These are phyloP conservation scores for Phalacrocorax pelagicus DNA, from an alignment of 2,113 vertebrate species.

Conservation along the genomic window DNA sequence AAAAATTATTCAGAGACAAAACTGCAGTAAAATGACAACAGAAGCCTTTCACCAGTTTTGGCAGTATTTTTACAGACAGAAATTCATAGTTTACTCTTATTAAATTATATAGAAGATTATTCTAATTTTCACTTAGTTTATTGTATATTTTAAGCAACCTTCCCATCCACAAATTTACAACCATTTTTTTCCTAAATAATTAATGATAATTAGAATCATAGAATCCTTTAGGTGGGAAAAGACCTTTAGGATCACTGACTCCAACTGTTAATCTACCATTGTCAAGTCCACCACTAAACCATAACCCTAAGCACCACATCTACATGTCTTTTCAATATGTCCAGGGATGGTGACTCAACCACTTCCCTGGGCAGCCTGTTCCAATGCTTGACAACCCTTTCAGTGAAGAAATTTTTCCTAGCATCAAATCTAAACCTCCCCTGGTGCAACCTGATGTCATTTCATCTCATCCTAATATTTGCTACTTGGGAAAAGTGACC, in stretches of 20 bases:
- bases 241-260: neutral
- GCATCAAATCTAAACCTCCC: too few species aligned
- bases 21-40: neutral
- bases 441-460: too few species aligned
- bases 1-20: neutral
- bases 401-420: too few species aligned
- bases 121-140: neutral
- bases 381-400: too few species aligned
- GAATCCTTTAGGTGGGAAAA: neutral
- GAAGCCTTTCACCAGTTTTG: neutral
- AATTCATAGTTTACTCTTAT: neutral
- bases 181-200: neutral
- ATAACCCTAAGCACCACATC: neutral
- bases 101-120: neutral
- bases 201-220: neutral
- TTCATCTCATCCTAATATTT: too few species aligned
- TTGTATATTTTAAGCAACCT: neutral
- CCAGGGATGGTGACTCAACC: too few species aligned
- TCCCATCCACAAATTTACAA: neutral
- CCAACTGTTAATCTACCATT: neutral
- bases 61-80: neutral
- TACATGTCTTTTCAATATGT: neutral
- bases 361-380: too few species aligned
- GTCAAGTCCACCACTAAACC: neutral
- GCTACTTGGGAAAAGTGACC: too few species aligned